Evolutionary conservation across 64 coral and sea anemone species (phyloP).

Genomic region (Actinia equina): DNA sequence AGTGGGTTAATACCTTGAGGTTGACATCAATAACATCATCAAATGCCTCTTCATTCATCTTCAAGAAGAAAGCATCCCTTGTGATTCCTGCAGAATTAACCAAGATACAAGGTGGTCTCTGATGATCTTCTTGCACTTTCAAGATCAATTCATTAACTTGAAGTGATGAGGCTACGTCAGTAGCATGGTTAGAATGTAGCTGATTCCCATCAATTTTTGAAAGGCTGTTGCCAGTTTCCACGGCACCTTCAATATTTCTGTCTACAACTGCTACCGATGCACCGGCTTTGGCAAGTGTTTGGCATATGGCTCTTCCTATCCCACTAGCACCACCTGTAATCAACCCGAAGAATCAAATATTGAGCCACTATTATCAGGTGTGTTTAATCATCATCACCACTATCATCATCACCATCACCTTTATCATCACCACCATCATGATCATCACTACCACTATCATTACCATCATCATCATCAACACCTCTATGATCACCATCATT

Average conservation of each 20-base stretch:
- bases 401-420: not conserved
- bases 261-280: constrained; percentile 70
- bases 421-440: not conserved
- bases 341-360: not conserved
- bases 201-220: constrained; percentile 3
- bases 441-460: no score
- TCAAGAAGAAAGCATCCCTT: constrained; percentile 77
- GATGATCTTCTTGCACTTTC: constrained; percentile 53
- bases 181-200: constrained; percentile 45
- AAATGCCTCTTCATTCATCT: constrained; percentile 95
- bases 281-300: constrained; percentile 67
- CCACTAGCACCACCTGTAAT: constrained; percentile 87
- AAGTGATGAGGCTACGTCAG: constrained; percentile 65
- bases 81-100: constrained; percentile 88
- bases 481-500: no score
- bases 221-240: constrained; percentile 53
- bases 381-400: no score
- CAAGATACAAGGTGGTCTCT: constrained; percentile 79
- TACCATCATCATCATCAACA: no score
- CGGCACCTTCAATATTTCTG: constrained; percentile 36
- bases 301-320: constrained; percentile 83
- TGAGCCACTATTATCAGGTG: not conserved
- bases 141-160: constrained; percentile 53
- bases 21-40: constrained; percentile 92
- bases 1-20: constrained; percentile 92